Percentiles rank a stretch among this genome's conserved stretches.
Conservation (phyloP, 2,797 vertebrate species). For the Chelon labrosus region DNA sequence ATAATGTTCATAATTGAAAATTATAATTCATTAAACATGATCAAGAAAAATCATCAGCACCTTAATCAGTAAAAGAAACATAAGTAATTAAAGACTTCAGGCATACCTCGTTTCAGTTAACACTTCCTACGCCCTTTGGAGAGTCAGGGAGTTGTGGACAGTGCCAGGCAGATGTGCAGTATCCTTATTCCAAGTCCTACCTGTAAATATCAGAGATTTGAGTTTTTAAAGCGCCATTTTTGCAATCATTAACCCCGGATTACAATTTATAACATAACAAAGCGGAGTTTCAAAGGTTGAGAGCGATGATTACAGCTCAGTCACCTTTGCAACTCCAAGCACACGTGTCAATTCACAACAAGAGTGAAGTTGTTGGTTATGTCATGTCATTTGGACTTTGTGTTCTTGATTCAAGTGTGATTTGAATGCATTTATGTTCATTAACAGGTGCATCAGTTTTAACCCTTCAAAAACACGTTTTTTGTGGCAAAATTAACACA, state of each 20-base stretch:
- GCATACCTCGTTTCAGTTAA: constrained; percentile 16
- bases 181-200: not conserved
- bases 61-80: not conserved
- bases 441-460: no score
- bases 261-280: not conserved
- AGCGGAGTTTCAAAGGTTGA: constrained; percentile 21
- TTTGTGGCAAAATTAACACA: no score
- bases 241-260: constrained; percentile 52
- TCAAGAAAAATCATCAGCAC: not conserved
- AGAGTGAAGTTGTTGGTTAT: not conserved
- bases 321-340: constrained; percentile 18
- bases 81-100: not conserved
- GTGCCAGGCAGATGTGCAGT: not conserved
- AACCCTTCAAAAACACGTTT: no score
- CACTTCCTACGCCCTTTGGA: not conserved
- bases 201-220: not conserved
- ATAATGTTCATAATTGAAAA: not conserved
- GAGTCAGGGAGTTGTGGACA: not conserved
- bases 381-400: not conserved
- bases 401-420: not conserved
- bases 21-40: not conserved
- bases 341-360: constrained; percentile 11
- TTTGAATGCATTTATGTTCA: no score
- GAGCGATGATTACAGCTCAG: not conserved
- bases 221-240: constrained; percentile 26